Conservation (phyloP, 2,797 vertebrate species). For the Sebastes minor region DNA sequence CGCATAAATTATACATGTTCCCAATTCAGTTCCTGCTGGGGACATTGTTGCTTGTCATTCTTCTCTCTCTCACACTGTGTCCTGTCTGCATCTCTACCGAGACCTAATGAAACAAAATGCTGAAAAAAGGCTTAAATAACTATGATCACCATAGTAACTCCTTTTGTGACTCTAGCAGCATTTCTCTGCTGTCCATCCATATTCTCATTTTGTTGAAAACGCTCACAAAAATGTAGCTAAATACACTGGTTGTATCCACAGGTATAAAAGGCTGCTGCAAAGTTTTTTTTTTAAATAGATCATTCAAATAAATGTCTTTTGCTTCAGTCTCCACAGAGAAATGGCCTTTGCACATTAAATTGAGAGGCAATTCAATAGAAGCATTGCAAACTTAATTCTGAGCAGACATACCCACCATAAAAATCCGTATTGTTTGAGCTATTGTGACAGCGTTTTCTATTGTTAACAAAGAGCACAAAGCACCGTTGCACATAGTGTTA, state of each 20-base stretch:
- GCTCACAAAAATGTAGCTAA: not conserved
- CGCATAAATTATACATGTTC: not conserved
- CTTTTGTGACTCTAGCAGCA: not conserved
- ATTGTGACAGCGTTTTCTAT: not conserved
- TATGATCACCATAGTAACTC: conserved; percentile 5
- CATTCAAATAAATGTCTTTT: not conserved
- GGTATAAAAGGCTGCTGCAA: not conserved
- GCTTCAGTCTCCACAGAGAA: not conserved
- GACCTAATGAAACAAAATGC: not conserved
- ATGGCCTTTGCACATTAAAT: not conserved
- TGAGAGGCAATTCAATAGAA: not conserved
- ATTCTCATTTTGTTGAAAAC: not conserved
- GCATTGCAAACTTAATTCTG: not conserved
- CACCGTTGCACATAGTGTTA: not conserved
- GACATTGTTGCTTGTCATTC: not conserved
- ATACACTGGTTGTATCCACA: not conserved
- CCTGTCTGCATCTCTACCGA: not conserved
- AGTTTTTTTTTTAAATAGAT: not conserved
- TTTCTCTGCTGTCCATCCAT: not conserved
- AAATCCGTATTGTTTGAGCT: not conserved
- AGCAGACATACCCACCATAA: not conserved
- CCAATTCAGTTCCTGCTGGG: not conserved
- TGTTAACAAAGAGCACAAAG: not conserved
- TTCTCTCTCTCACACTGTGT: not conserved
- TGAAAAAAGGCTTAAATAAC: not conserved